Evolutionary conservation across 2,888 invertebrate species (phyloP).

Genomic region (Cyaniris semiargus): DNA sequence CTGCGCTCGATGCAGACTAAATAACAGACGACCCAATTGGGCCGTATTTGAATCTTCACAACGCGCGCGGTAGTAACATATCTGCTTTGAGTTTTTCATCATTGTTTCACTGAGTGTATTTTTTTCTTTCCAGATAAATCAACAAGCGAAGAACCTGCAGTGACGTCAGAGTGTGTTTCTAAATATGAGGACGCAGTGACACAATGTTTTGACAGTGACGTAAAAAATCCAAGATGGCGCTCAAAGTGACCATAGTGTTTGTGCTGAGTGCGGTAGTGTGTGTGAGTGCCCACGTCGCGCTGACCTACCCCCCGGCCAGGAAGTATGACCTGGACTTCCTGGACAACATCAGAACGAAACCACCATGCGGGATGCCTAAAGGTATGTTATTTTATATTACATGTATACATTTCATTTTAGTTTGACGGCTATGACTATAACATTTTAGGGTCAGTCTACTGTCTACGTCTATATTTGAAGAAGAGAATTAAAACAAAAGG

Average conservation of each 20-base stretch:
- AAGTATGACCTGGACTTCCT: slow-evolving; percentile 94
- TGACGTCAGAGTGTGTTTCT: neutral
- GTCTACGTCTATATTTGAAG: too few relatives aligned
- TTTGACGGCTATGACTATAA: too few relatives aligned
- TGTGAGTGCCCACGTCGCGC: slow-evolving; percentile 86
- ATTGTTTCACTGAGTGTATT: neutral
- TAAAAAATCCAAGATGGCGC: slow-evolving; percentile 53
- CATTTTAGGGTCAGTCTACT: too few relatives aligned
- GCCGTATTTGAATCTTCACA: too few relatives aligned
- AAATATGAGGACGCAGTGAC: slow-evolving; percentile 35
- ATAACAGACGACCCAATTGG: too few relatives aligned
- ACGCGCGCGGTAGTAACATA: too few relatives aligned
- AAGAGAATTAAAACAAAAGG: too few relatives aligned
- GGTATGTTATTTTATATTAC: slow-evolving; percentile 81
- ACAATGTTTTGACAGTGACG: slow-evolving; percentile 40
- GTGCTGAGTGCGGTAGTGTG: slow-evolving; percentile 50
- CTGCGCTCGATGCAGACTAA: too few relatives aligned
- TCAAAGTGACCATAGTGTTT: slow-evolving; percentile 54
- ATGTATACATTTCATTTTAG: neutral
- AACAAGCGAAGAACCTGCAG: neutral
- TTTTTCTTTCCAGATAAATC: slow-evolving; percentile 9
- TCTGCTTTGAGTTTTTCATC: too few relatives aligned
- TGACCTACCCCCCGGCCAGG: slow-evolving; percentile 94
- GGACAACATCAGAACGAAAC: slow-evolving; percentile 93
- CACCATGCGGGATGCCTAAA: slow-evolving; percentile 97